phyloP scores from a whole-genome alignment of 2,888 invertebrate species.

The Xestoiulus laeticollis region DNA sequence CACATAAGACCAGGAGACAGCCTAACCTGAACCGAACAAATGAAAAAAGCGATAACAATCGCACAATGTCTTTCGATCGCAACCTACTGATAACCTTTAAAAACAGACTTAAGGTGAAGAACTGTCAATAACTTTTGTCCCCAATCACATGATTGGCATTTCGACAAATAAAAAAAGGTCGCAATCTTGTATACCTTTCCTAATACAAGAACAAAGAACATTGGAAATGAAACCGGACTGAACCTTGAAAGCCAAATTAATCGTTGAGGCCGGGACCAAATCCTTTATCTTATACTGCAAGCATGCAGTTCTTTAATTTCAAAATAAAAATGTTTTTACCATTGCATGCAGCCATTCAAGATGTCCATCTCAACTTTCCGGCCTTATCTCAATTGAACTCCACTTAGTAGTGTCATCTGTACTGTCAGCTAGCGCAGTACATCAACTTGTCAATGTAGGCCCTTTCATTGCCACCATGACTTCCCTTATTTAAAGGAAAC shows the following conservation, averaged over 20 bases:
- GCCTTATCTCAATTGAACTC: too few species aligned
- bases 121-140: slow-evolving; percentile 30
- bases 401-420: too few species aligned
- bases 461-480: not conserved
- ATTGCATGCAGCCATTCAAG: too few species aligned
- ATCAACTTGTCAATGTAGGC: not conserved
- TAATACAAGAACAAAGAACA: not conserved
- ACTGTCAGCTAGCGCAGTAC: too few species aligned
- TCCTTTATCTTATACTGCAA: too few species aligned
- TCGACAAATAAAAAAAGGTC: not conserved
- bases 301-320: too few species aligned
- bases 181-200: slow-evolving; percentile 3
- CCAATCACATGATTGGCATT: not conserved
- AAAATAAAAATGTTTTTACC: too few species aligned
- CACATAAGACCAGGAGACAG: not conserved
- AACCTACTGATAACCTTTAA: slow-evolving; percentile 23
- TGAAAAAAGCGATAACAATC: slow-evolving; percentile 31
- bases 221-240: not conserved
- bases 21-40: not conserved
- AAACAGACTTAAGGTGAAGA: slow-evolving; percentile 34
- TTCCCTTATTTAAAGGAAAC: not conserved
- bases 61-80: slow-evolving; percentile 40
- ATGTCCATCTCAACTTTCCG: too few species aligned
- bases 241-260: slow-evolving; percentile 19
- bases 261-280: not conserved